Conservation (phyloP, 2,113 vertebrate genomes). For the Mesembrinibis cayennensis region DNA sequence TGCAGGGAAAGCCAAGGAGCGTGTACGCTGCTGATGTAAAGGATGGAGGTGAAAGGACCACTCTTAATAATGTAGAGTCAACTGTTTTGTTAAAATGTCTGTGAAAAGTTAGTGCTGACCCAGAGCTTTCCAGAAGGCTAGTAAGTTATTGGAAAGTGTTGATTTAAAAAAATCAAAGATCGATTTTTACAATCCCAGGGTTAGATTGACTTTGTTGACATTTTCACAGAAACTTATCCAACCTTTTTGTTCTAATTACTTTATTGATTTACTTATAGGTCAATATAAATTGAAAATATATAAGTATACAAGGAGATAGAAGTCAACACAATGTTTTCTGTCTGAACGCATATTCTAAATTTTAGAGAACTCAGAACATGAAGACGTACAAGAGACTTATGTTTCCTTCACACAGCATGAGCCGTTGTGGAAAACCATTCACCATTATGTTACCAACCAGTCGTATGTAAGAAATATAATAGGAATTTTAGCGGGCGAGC, state of each 20-base stretch:
- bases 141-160: neutral
- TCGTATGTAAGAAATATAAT: neutral
- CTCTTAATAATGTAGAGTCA: neutral
- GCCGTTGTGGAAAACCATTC: neutral
- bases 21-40: fast-evolving
- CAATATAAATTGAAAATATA: neutral
- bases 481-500: neutral
- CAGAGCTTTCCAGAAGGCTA: neutral
- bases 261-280: neutral
- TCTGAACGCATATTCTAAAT: neutral
- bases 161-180: neutral
- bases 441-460: neutral
- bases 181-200: neutral
- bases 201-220: neutral
- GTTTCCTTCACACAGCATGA: neutral
- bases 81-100: neutral
- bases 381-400: neutral
- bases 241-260: neutral
- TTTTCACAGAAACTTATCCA: neutral
- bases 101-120: neutral
- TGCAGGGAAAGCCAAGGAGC: neutral
- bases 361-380: neutral
- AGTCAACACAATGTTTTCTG: neutral
- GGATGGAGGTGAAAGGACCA: neutral
- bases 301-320: neutral